These are phyloP conservation scores for Drosophila orena DNA, from an alignment of 1,140 invertebrate species.

Conservation along the genomic window DNA sequence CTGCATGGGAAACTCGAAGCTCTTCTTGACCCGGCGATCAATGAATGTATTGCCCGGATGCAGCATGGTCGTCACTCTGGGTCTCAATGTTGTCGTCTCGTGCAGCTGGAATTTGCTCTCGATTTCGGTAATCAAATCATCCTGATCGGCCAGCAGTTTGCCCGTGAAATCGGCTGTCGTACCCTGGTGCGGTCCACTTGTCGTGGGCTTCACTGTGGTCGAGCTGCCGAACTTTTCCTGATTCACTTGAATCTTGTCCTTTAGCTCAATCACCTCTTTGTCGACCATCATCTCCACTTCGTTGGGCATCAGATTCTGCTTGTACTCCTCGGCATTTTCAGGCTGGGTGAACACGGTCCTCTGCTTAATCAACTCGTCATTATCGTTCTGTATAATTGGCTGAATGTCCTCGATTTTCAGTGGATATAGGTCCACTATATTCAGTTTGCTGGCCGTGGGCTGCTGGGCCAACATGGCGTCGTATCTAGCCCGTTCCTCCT, in stretches of 20 bases:
- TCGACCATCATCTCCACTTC: constrained; percentile 60
- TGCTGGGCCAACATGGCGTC: constrained; percentile 65
- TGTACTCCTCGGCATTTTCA: constrained; percentile 60
- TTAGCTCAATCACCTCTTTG: constrained; percentile 1
- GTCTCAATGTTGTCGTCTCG: constrained; percentile 46
- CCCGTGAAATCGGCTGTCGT: constrained; percentile 72
- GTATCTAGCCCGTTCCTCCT: constrained; percentile 60
- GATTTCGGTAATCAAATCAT: constrained; percentile 81
- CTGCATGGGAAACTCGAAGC: constrained; percentile 77
- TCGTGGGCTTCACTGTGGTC: constrained; percentile 16
- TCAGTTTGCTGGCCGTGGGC: constrained; percentile 66
- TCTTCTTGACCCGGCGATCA: constrained; percentile 81
- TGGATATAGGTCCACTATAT: constrained; percentile 80
- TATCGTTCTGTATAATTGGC: constrained; percentile 62
- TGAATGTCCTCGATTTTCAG: constrained; percentile 78
- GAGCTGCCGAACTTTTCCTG: not conserved
- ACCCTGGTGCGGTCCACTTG: constrained; percentile 14
- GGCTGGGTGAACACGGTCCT: constrained; percentile 59
- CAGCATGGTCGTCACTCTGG: constrained; percentile 15
- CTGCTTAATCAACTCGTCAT: constrained; percentile 59
- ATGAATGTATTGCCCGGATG: constrained; percentile 61
- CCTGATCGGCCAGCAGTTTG: constrained; percentile 76
- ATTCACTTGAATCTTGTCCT: constrained; percentile 19
- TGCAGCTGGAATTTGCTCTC: constrained; percentile 79
- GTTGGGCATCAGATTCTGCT: constrained; percentile 80